A percentile compares a stretch with the other conserved stretches of the same genome.
Conservation (phyloP, 2,113 vertebrate species). For the Chaetodon auriga region DNA sequence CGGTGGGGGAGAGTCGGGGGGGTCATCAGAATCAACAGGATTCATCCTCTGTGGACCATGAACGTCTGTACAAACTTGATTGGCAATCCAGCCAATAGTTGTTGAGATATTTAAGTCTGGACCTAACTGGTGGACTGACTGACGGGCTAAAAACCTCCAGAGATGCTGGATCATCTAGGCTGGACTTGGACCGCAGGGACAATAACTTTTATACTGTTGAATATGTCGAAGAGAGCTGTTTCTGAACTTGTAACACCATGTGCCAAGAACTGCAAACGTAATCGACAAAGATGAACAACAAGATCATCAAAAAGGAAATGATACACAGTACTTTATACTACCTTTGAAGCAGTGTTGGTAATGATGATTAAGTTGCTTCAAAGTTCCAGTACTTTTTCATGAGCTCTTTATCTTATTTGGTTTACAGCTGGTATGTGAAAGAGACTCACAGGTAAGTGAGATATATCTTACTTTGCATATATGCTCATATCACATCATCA, state of each 20-base stretch:
- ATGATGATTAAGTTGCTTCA: not conserved
- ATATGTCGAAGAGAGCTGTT: not conserved
- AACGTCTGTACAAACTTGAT: not conserved
- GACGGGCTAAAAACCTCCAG: not conserved
- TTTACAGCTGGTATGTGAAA: conserved; percentile 17
- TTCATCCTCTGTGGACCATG: not conserved
- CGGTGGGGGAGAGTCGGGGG: not conserved
- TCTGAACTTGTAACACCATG: not conserved
- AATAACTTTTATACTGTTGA: not conserved
- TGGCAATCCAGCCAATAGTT: not conserved
- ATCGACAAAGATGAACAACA: not conserved
- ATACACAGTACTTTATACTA: not conserved
- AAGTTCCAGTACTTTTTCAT: conserved; percentile 9
- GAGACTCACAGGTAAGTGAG: not conserved
- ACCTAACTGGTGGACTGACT: not conserved
- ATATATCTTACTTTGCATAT: conserved; percentile 4
- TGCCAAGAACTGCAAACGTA: not conserved
- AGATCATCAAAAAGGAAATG: not conserved
- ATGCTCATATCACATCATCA: conserved; percentile 39
- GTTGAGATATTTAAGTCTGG: too few relatives aligned
- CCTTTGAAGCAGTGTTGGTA: not conserved
- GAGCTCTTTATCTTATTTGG: conserved; percentile 8
- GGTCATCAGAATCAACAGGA: not conserved
- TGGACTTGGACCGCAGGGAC: not conserved
- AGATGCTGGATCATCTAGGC: not conserved